A percentile compares a stretch with the other conserved stretches of the same genome.
Evolutionary conservation across 2,113 vertebrate genomes (phyloP).

Genomic region (Poeciliopsis retropinna): DNA sequence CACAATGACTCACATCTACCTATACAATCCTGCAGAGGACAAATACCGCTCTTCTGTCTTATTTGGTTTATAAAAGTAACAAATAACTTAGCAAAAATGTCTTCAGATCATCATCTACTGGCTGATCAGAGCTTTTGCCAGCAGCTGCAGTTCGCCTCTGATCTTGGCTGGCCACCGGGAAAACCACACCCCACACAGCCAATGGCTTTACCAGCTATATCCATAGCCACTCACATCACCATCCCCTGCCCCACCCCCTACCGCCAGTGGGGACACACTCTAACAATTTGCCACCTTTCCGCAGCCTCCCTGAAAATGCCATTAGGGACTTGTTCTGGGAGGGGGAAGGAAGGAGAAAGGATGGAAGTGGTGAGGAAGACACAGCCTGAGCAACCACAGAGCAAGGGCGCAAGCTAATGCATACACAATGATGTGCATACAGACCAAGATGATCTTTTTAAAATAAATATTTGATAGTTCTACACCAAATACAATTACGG

Average conservation of each 20-base stretch:
- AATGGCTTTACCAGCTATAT: conserved; percentile 48
- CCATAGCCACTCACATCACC: conserved; percentile 43
- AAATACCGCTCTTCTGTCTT: background rate
- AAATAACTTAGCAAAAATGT: conserved; percentile 12
- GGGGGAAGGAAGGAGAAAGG: background rate
- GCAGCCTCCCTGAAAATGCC: conserved; percentile 61
- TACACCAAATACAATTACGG: conserved; percentile 20
- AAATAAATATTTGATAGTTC: background rate
- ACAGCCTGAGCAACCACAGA: conserved; percentile 47
- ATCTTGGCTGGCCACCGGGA: conserved; percentile 67
- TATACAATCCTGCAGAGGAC: conserved; percentile 22
- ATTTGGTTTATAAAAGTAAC: conserved; percentile 21
- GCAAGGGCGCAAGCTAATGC: conserved; percentile 39
- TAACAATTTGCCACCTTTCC: conserved; percentile 63
- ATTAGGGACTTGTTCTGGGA: conserved; percentile 65
- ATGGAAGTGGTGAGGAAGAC: conserved; percentile 6
- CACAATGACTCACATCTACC: conserved; percentile 1
- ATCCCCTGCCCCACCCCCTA: conserved; percentile 45
- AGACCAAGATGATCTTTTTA: background rate
- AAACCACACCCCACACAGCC: conserved; percentile 74
- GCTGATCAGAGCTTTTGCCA: conserved; percentile 25
- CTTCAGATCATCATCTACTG: conserved; percentile 25
- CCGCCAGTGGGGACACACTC: conserved; percentile 60
- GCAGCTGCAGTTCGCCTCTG: conserved; percentile 46
- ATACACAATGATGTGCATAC: background rate